Conservation (phyloP, 2,888 invertebrate genomes). For the Ophion costatus region DNA sequence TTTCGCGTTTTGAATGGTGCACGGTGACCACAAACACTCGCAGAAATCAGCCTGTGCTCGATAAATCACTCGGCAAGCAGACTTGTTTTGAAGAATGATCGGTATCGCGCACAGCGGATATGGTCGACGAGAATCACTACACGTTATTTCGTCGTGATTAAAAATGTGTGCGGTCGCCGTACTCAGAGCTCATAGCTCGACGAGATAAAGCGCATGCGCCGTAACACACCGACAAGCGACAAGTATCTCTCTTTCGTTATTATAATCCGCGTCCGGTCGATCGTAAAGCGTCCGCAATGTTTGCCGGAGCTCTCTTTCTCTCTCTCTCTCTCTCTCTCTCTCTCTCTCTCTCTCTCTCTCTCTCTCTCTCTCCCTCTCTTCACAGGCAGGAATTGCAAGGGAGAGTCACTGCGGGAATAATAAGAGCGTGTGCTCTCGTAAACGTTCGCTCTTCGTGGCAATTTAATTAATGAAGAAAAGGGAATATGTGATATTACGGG, state of each 20-base stretch:
- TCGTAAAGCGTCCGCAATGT: constrained; percentile 50
- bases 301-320: constrained; percentile 6
- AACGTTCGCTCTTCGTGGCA: constrained; percentile 65
- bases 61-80: too few relatives aligned
- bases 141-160: too few relatives aligned
- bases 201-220: not conserved
- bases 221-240: constrained; percentile 33
- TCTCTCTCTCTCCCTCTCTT: not conserved
- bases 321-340: too few relatives aligned
- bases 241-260: constrained; percentile 46
- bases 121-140: too few relatives aligned
- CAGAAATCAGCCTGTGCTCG: too few relatives aligned
- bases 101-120: too few relatives aligned
- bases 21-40: too few relatives aligned
- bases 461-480: constrained; percentile 66
- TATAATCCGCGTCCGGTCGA: constrained; percentile 47
- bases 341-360: not conserved
- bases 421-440: constrained; percentile 34
- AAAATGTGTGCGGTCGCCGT: too few relatives aligned
- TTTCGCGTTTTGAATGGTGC: too few relatives aligned
- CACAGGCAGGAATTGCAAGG: constrained; percentile 13
- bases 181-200: too few relatives aligned
- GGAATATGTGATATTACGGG: constrained; percentile 42
- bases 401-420: constrained; percentile 16
- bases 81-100: too few relatives aligned